Evolutionary conservation across 2,888 invertebrate species (phyloP), one percentile per base, ranked within the genome.

Genomic region (Deilephila elpenor): DNA sequence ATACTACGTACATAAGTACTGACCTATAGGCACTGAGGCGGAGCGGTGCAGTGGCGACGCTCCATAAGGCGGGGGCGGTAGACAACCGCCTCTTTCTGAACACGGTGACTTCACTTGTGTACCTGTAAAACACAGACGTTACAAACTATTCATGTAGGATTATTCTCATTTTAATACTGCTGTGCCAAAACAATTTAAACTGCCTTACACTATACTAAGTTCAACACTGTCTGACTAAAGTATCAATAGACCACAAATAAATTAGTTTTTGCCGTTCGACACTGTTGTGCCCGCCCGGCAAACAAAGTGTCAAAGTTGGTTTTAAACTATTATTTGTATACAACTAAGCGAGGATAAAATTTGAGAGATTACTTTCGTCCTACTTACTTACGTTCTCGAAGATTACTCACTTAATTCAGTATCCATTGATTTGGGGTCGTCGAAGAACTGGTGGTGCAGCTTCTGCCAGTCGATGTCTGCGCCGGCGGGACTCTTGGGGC

Each of bases 401-500:
- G 1, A 0, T n/a, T 56, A 82, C 89, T 89, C 76, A 91, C 93
- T 90, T 75, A 94, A 83, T 74, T 94, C 94, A 71, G 91, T 94
- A 78, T 95, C 95, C 93, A 95, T 95, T 74, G 95, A 94, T 85
- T 96, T 96, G 82, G 96, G 96, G 84, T 96, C 96, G 82, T 98
- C 98, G 84, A 97, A 97, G 91, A 97, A 98, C 89, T 98, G 98
- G 86, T 97, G 97, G 85, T 98, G 98, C 80, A 98, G 91, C 89
- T 98, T 98, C 83, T 97, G 97, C 98, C 98, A 98, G 87, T 98
- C 98, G 89, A 98, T 96, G 90, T 97, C 97, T 6, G 96, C 96
- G 78, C 88, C 89, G 71, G 89, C 87, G 75, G 88, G 91, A 77
- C 91, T 90, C 82, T 92, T 93, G 79, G 93, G 95, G 86, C 87